These are phyloP conservation scores for Microplitis mediator DNA, from an alignment of 1,140 invertebrate genomes.

Conservation along the genomic window DNA sequence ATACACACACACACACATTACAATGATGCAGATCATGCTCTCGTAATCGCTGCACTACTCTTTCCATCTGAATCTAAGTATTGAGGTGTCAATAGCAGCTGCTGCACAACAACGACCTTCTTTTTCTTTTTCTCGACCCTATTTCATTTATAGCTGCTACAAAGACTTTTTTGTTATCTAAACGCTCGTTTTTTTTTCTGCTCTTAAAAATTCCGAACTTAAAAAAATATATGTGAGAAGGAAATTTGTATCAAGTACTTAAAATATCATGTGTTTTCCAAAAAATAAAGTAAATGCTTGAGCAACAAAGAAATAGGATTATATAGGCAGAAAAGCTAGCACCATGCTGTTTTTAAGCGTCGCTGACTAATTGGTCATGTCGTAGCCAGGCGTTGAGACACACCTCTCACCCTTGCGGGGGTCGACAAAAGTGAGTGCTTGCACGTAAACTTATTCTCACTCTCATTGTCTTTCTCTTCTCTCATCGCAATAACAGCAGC, in stretches of 20 bases:
- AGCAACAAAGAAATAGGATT: not conserved
- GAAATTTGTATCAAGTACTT: too few relatives aligned
- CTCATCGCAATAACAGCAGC: not conserved
- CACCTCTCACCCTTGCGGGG: slow-evolving; percentile 45
- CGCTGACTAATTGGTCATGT: slow-evolving; percentile 62
- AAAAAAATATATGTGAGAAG: too few relatives aligned
- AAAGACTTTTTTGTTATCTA: not conserved
- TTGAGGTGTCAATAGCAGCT: slow-evolving; percentile 63
- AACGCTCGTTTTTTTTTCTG: not conserved
- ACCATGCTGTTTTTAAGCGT: slow-evolving; percentile 60
- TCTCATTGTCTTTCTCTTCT: slow-evolving; percentile 5
- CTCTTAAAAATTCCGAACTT: too few relatives aligned
- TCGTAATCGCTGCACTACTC: slow-evolving; percentile 21
- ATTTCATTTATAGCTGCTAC: slow-evolving; percentile 37
- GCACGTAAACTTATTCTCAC: slow-evolving; percentile 12
- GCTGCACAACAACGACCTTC: slow-evolving; percentile 55
- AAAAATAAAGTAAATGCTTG: not conserved
- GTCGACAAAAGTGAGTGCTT: not conserved
- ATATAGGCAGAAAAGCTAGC: slow-evolving; percentile 26
- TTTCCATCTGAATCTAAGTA: slow-evolving; percentile 60
- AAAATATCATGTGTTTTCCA: not conserved
- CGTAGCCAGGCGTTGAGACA: slow-evolving; percentile 59
- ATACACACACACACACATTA: not conserved
- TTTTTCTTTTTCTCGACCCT: slow-evolving; percentile 49
- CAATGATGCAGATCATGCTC: slow-evolving; percentile 17